A percentile compares a stretch with the other conserved stretches of the same genome.
Conservation (phyloP, 1,140 invertebrate species). For the Carposina sasakii region DNA sequence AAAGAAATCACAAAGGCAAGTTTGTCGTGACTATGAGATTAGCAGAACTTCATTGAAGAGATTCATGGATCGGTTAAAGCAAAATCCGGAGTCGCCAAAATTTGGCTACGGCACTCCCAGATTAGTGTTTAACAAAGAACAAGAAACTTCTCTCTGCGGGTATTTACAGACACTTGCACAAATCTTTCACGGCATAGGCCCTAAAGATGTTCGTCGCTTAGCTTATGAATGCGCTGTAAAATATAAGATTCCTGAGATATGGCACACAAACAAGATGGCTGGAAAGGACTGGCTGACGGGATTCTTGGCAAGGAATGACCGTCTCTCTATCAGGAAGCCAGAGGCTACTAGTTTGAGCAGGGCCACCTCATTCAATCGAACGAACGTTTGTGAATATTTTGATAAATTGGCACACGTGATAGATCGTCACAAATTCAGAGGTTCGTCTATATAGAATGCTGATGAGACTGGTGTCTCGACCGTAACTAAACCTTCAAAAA, state of each 20-base stretch:
- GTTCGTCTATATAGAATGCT: background rate
- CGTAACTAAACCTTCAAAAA: slow-evolving; percentile 22
- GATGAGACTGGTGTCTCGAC: slow-evolving; percentile 20
- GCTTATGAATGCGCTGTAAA: slow-evolving; percentile 28
- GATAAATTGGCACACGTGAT: slow-evolving; percentile 13
- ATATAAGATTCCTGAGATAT: slow-evolving; percentile 19
- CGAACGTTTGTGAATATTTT: slow-evolving; percentile 31
- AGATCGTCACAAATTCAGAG: slow-evolving; percentile 5
- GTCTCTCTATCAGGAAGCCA: slow-evolving; percentile 37
- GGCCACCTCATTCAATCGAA: slow-evolving; percentile 37
- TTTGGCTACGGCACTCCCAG: slow-evolving; percentile 9
- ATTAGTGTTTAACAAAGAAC: slow-evolving; percentile 18
- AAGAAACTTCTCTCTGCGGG: slow-evolving; percentile 27
- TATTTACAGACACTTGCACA: slow-evolving; percentile 31
- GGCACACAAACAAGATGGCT: slow-evolving; percentile 24
- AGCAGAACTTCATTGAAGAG: too few relatives aligned
- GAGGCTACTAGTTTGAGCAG: slow-evolving; percentile 39
- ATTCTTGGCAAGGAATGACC: slow-evolving; percentile 44
- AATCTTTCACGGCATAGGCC: slow-evolving; percentile 30
- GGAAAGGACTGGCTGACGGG: slow-evolving; percentile 39
- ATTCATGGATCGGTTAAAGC: too few relatives aligned
- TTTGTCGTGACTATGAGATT: too few relatives aligned
- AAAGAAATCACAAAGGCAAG: too few relatives aligned
- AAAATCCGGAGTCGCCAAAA: too few relatives aligned
- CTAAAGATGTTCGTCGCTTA: slow-evolving; percentile 33